A percentile compares a stretch with the other conserved stretches of the same genome.
phyloP scores from a whole-genome alignment of 2,797 vertebrate species.

The Channa striata region DNA sequence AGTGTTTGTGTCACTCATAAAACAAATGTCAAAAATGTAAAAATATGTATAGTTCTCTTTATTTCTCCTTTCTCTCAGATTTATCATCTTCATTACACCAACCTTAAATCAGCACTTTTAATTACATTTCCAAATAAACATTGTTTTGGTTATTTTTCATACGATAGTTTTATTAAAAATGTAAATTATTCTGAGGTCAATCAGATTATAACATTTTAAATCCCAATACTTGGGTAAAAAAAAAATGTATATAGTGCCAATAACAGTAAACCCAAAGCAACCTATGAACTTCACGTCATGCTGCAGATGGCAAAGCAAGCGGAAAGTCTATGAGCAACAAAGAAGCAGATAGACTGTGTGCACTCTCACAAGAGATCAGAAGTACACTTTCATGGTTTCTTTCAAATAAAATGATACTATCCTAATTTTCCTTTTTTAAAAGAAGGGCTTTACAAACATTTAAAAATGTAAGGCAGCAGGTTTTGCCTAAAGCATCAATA shows the following conservation, averaged over 20 bases:
- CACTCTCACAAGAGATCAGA: conserved; percentile 12
- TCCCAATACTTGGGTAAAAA: conserved; percentile 14
- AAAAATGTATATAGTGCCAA: conserved; percentile 4
- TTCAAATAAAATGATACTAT: conserved; percentile 37
- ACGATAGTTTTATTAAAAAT: conserved; percentile 21
- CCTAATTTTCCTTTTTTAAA: conserved; percentile 28
- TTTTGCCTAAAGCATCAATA: conserved; percentile 60
- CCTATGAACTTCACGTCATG: conserved; percentile 28
- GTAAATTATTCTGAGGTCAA: conserved; percentile 4
- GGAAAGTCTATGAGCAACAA: conserved; percentile 33
- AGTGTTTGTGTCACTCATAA: background rate
- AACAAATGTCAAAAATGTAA: background rate
- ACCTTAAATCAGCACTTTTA: conserved; percentile 11
- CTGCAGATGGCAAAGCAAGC: conserved; percentile 19
- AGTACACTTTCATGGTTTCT: conserved; percentile 22
- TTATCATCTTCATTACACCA: conserved; percentile 42
- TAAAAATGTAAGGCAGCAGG: conserved; percentile 77
- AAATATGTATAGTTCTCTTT: conserved; percentile 48
- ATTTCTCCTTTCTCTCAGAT: conserved; percentile 45
- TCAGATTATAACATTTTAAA: conserved; percentile 15
- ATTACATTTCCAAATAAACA: conserved; percentile 42
- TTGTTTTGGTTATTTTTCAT: conserved; percentile 40
- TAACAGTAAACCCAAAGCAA: background rate
- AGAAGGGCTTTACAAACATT: conserved; percentile 58
- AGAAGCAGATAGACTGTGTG: conserved; percentile 34